These are phyloP conservation scores for Clarias magur DNA, from an alignment of 2,113 vertebrate genomes.

Conservation along the genomic window DNA sequence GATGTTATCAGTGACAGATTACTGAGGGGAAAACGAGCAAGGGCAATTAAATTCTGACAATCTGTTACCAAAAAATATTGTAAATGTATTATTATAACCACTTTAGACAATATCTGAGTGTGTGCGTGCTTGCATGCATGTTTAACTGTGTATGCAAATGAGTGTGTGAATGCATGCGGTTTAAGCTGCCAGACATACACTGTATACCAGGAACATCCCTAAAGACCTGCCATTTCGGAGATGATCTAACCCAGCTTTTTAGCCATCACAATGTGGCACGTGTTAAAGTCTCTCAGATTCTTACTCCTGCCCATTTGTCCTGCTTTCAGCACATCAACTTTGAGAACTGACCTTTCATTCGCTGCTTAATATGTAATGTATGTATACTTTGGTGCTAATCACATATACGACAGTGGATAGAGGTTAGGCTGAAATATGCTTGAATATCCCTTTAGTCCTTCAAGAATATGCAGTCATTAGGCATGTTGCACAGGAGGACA, in stretches of 20 bases:
- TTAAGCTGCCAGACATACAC: neutral
- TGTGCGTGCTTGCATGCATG: neutral
- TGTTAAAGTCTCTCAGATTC: too few species aligned
- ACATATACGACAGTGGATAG: neutral
- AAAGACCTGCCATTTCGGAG: too few species aligned
- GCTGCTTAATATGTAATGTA: too few species aligned
- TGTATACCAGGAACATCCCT: too few species aligned
- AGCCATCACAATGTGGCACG: too few species aligned
- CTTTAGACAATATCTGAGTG: neutral
- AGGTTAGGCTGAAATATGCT: neutral
- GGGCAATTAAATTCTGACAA: conserved; percentile 35
- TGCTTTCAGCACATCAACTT: too few species aligned
- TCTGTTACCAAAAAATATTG: conserved; percentile 9
- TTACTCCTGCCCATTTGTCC: too few species aligned
- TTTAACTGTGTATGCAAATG: neutral
- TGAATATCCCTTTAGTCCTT: conserved; percentile 3
- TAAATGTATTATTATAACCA: conserved; percentile 8
- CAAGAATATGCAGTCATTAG: neutral
- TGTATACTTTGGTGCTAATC: neutral
- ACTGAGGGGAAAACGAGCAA: conserved; percentile 12
- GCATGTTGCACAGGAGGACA: conserved; percentile 1
- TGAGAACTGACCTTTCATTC: too few species aligned
- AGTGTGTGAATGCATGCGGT: neutral
- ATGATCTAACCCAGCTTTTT: too few species aligned
- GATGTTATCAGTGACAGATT: conserved; percentile 31